phyloP scores from a whole-genome alignment of 2,797 vertebrate genomes.

The Xiphorhynchus erythropygius region DNA sequence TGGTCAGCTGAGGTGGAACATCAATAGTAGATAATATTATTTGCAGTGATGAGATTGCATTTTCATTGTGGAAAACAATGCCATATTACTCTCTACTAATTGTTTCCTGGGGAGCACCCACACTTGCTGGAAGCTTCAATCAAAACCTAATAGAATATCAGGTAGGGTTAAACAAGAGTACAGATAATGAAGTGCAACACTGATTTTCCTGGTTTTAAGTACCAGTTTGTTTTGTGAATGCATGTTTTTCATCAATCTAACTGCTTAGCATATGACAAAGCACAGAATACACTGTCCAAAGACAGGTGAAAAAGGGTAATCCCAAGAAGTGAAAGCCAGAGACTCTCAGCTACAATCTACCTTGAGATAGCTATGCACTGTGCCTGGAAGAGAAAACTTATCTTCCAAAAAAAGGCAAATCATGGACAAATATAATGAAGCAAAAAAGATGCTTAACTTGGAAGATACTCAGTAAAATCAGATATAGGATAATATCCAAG shows the following conservation, averaged over 20 bases:
- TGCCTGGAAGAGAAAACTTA: neutral
- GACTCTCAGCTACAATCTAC: neutral
- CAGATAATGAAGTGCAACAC: neutral
- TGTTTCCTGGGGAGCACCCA: neutral
- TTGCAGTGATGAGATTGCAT: neutral
- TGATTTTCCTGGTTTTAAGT: slow-evolving; percentile 24
- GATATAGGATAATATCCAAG: neutral
- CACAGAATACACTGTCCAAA: neutral
- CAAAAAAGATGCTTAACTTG: neutral
- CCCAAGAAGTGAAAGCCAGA: neutral
- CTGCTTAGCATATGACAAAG: neutral
- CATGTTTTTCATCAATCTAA: neutral
- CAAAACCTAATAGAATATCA: neutral
- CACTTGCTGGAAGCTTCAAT: neutral
- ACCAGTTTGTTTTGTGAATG: neutral
- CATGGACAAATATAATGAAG: neutral
- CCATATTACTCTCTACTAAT: neutral
- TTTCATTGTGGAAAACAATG: neutral
- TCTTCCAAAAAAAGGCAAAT: neutral
- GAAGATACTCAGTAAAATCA: neutral
- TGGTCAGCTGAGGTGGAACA: neutral
- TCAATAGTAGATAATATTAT: neutral
- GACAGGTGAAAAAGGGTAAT: neutral
- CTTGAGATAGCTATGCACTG: neutral
- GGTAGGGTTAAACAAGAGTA: neutral